These are phyloP conservation scores for Sinelater perroti DNA, from an alignment of 2,888 invertebrate species.

Conservation along the genomic window DNA sequence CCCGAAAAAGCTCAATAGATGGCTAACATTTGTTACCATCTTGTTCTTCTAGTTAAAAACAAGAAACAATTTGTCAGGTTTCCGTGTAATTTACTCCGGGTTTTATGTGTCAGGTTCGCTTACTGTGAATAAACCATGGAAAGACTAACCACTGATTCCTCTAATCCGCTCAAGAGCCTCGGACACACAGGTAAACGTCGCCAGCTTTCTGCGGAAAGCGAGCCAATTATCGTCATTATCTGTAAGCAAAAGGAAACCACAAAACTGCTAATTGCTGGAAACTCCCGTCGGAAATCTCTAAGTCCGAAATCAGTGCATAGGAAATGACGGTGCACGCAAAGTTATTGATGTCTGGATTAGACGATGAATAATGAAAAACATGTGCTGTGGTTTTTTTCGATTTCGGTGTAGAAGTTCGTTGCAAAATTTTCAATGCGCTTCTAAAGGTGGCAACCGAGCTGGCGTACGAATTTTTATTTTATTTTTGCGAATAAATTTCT, in stretches of 20 bases:
- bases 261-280: neutral
- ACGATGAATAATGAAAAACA: constrained; percentile 6
- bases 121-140: constrained; percentile 25
- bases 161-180: constrained; percentile 1
- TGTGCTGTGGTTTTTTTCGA: neutral
- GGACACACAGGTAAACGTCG: neutral
- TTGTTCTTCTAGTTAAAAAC: constrained; percentile 32
- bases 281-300: neutral
- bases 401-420: too few relatives aligned
- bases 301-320: constrained; percentile 1
- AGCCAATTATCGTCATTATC: neutral
- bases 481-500: too few relatives aligned
- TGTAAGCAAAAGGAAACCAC: neutral
- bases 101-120: constrained; percentile 31
- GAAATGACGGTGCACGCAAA: neutral
- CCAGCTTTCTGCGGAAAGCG: neutral
- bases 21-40: constrained; percentile 30
- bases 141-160: neutral
- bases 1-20: constrained; percentile 25
- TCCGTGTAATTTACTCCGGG: constrained; percentile 35
- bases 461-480: too few relatives aligned
- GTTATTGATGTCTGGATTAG: constrained; percentile 6
- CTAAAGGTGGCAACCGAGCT: too few relatives aligned
- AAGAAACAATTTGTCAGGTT: constrained; percentile 36
- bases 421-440: too few relatives aligned